Evolutionary conservation across 2,113 vertebrate species (phyloP).

Genomic region (Cyrtonyx montezumae): DNA sequence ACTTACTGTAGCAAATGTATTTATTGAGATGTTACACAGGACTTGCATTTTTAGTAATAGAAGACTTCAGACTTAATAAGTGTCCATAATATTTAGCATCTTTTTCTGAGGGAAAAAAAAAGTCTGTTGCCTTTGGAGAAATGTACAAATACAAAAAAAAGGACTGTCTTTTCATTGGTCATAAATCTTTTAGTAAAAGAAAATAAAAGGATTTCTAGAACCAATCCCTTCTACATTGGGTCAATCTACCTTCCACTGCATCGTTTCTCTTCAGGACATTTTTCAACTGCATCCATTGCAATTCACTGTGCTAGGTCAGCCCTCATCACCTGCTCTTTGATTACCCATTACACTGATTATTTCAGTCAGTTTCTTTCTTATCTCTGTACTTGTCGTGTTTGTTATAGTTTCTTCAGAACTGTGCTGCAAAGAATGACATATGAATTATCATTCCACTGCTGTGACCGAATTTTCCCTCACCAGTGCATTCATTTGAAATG

Average conservation of each 20-base stretch:
- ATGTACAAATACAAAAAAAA: not conserved
- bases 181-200: not conserved
- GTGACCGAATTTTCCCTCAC: not conserved
- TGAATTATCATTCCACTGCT: not conserved
- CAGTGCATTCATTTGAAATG: not conserved
- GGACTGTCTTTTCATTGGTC: not conserved
- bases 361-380: not conserved
- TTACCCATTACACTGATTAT: not conserved
- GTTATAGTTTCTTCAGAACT: not conserved
- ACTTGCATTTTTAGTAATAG: constrained; percentile 51
- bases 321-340: not conserved
- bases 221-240: not conserved
- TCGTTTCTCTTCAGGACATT: not conserved
- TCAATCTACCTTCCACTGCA: not conserved
- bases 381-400: not conserved
- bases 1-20: constrained; percentile 57
- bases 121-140: not conserved
- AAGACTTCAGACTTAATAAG: constrained; percentile 32
- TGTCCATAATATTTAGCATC: not conserved
- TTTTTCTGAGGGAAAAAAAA: not conserved
- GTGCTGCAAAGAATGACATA: not conserved
- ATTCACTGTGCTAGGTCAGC: not conserved
- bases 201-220: not conserved
- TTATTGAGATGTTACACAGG: constrained; percentile 45
- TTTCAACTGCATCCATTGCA: not conserved